Conservation (phyloP, 1,140 invertebrate genomes). For the Platorchestia sp. region DNA sequence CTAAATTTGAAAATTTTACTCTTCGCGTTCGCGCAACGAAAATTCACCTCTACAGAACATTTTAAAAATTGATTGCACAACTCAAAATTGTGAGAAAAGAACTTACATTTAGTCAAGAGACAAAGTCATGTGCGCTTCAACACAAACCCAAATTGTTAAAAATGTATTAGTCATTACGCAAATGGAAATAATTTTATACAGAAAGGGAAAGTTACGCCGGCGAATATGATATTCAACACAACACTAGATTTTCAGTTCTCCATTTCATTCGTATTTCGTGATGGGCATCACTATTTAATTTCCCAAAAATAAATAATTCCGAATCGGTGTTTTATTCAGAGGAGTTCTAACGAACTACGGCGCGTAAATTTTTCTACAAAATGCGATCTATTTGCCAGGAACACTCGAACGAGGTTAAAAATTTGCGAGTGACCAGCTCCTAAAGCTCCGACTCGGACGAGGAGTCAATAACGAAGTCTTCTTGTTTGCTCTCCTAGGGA, state of each 20-base stretch:
- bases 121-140: background rate
- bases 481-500: background rate
- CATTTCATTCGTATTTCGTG: background rate
- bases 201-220: too few species aligned
- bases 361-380: background rate
- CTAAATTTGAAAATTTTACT: too few species aligned
- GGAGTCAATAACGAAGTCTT: slow-evolving; percentile 27
- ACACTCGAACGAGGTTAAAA: background rate
- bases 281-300: background rate
- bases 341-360: background rate
- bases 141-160: too few species aligned
- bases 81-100: background rate
- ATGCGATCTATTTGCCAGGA: background rate
- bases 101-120: background rate
- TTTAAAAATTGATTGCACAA: too few species aligned
- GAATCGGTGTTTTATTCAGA: background rate
- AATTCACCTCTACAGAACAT: too few species aligned
- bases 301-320: background rate
- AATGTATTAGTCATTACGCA: too few species aligned
- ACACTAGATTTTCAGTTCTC: too few species aligned
- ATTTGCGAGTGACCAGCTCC: background rate
- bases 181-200: too few species aligned
- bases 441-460: background rate
- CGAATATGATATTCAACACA: too few species aligned
- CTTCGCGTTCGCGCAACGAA: too few species aligned